Conservation (phyloP, 1,140 invertebrate genomes). For the Bombus turneri region DNA sequence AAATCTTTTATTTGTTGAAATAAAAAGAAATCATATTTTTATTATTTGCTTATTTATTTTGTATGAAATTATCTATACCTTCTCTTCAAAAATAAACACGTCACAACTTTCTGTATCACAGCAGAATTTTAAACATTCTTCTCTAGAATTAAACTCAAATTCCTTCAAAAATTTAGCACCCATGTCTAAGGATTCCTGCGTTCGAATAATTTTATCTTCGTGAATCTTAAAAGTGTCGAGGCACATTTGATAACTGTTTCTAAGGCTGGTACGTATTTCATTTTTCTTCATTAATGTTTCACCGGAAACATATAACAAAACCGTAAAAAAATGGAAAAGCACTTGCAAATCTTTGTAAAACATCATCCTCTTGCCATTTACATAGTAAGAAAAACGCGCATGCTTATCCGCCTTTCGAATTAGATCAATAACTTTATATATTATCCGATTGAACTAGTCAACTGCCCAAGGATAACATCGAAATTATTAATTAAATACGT, state of each 20-base stretch:
- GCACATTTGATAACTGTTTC: slow-evolving; percentile 73
- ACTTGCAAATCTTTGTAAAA: slow-evolving; percentile 67
- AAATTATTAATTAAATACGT: not conserved
- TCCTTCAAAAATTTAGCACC: slow-evolving; percentile 95
- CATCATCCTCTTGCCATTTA: slow-evolving; percentile 65
- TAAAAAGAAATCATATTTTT: slow-evolving; percentile 5
- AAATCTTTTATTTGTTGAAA: not conserved
- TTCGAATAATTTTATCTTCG: slow-evolving; percentile 94
- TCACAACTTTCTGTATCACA: slow-evolving; percentile 94
- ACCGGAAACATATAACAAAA: slow-evolving; percentile 67
- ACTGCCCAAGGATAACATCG: not conserved
- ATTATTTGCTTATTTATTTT: slow-evolving; percentile 16
- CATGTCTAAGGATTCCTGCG: slow-evolving; percentile 92
- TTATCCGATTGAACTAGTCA: slow-evolving; percentile 15
- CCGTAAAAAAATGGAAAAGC: slow-evolving; percentile 71
- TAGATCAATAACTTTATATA: slow-evolving; percentile 50
- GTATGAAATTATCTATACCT: slow-evolving; percentile 83
- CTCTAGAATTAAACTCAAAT: slow-evolving; percentile 89
- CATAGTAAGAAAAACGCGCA: slow-evolving; percentile 37
- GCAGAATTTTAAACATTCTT: slow-evolving; percentile 93
- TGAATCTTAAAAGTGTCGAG: slow-evolving; percentile 92
- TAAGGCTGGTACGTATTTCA: slow-evolving; percentile 62
- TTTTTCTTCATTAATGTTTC: slow-evolving; percentile 59
- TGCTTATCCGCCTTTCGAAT: not conserved
- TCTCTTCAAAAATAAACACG: slow-evolving; percentile 96